phyloP scores from a whole-genome alignment of 1,140 invertebrate species.

The Musca domestica region DNA sequence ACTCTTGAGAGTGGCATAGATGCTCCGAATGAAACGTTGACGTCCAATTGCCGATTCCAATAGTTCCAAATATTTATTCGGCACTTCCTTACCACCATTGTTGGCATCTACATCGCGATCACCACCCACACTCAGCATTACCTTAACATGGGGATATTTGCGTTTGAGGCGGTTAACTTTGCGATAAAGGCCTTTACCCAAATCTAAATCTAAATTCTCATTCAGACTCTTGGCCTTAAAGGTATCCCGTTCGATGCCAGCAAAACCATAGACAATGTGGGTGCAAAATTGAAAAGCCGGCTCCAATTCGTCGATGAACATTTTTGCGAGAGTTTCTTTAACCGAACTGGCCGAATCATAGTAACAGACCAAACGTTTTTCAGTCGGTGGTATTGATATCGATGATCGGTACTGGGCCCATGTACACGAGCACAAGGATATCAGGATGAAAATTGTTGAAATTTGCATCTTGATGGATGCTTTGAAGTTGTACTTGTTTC shows the following conservation, averaged over 20 bases:
- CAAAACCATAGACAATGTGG: conserved; percentile 84
- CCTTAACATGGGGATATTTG: conserved; percentile 68
- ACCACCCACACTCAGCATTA: conserved; percentile 74
- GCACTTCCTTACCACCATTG: conserved; percentile 55
- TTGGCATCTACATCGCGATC: conserved; percentile 65
- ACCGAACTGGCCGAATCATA: conserved; percentile 48
- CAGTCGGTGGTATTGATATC: conserved; percentile 30
- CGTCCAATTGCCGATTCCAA: conserved; percentile 69
- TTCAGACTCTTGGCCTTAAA: conserved; percentile 69
- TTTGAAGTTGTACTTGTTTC: no score
- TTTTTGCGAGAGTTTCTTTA: conserved; percentile 71
- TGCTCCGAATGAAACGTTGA: conserved; percentile 73
- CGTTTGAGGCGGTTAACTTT: conserved; percentile 71
- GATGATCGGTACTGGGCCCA: conserved; percentile 34
- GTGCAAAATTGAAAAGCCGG: conserved; percentile 76
- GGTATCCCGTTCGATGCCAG: conserved; percentile 69
- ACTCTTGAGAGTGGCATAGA: conserved; percentile 65
- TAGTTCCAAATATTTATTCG: conserved; percentile 53
- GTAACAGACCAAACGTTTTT: conserved; percentile 47
- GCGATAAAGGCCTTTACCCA: conserved; percentile 70
- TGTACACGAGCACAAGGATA: conserved; percentile 30
- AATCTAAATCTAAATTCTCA: conserved; percentile 68
- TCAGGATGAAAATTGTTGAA: conserved; percentile 35
- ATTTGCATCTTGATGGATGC: conserved; percentile 31
- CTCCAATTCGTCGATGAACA: conserved; percentile 72